A percentile compares a stretch with the other conserved stretches of the same genome.
phyloP scores from a whole-genome alignment of 2,888 invertebrate genomes.

The Trileptium ribeirensis region DNA sequence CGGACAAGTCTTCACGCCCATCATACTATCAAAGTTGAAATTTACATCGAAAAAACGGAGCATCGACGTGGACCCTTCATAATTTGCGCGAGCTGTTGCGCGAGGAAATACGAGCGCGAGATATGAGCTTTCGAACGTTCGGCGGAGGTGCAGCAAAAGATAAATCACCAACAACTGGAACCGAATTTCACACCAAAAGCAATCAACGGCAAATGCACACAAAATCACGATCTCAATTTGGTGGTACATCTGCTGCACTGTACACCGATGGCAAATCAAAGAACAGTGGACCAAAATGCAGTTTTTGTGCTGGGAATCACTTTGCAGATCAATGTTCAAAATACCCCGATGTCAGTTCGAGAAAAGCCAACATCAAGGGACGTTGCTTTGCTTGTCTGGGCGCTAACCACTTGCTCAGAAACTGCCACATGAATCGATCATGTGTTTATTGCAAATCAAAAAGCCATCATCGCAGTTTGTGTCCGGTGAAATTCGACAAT shows the following conservation, averaged over 20 bases:
- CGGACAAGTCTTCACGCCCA: background rate
- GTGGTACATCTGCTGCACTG: background rate
- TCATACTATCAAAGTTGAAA: background rate
- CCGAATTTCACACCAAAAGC: too few species aligned
- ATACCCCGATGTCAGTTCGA: background rate
- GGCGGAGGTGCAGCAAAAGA: background rate
- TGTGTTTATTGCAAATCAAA: slow-evolving; percentile 8
- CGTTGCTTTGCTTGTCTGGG: background rate
- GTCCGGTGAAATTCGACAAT: background rate
- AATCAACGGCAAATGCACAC: background rate
- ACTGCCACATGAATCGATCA: background rate
- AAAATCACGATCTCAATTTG: background rate
- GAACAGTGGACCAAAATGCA: background rate
- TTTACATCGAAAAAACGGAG: background rate
- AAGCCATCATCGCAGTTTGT: background rate
- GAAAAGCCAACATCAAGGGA: background rate
- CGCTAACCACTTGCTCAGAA: background rate
- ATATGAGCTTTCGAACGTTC: background rate
- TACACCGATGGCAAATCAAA: background rate
- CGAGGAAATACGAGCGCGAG: background rate
- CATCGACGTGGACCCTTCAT: background rate
- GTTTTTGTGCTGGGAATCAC: background rate
- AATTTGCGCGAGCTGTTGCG: background rate
- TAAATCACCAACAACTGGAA: background rate
- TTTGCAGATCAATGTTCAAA: background rate